Conservation (phyloP, 2,888 invertebrate genomes). For the Platerodrilus igneus region DNA sequence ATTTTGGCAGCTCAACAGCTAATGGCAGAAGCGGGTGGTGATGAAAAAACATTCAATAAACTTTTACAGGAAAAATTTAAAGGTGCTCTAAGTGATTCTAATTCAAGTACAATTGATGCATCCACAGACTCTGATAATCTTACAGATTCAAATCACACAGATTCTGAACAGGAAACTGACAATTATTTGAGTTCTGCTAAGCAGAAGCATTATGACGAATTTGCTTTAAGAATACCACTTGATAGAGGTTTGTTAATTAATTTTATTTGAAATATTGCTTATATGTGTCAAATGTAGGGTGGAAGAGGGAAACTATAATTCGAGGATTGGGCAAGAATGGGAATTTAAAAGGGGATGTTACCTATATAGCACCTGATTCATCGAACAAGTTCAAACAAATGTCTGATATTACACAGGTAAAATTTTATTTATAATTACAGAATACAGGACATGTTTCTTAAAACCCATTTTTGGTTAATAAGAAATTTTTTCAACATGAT, state of each 20-base stretch:
- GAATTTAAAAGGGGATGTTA: constrained; percentile 88
- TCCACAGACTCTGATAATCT: constrained; percentile 58
- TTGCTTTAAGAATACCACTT: constrained; percentile 60
- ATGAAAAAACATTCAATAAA: constrained; percentile 50
- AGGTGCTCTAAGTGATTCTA: constrained; percentile 53
- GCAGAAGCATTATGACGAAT: constrained; percentile 53
- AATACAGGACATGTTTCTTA: too few species aligned
- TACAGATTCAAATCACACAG: constrained; percentile 56
- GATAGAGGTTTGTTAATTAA: constrained; percentile 49
- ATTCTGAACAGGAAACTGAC: constrained; percentile 52
- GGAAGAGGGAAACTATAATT: constrained; percentile 91
- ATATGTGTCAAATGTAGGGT: constrained; percentile 53
- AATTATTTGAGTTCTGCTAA: constrained; percentile 44
- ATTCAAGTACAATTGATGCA: constrained; percentile 52
- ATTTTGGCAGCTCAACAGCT: constrained; percentile 66
- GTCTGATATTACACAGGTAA: constrained; percentile 62
- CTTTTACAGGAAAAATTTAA: constrained; percentile 54
- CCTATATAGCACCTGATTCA: constrained; percentile 71
- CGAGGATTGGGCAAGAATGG: constrained; percentile 82
- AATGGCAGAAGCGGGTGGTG: constrained; percentile 46
- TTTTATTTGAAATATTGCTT: too few species aligned
- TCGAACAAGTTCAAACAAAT: constrained; percentile 57
- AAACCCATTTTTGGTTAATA: too few species aligned
- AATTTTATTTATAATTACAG: constrained; percentile 21
- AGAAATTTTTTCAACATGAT: too few species aligned